Base-by-base conservation (phyloP, 2,888 invertebrate genomes). In the Lycocerus yunnanus region DNA sequence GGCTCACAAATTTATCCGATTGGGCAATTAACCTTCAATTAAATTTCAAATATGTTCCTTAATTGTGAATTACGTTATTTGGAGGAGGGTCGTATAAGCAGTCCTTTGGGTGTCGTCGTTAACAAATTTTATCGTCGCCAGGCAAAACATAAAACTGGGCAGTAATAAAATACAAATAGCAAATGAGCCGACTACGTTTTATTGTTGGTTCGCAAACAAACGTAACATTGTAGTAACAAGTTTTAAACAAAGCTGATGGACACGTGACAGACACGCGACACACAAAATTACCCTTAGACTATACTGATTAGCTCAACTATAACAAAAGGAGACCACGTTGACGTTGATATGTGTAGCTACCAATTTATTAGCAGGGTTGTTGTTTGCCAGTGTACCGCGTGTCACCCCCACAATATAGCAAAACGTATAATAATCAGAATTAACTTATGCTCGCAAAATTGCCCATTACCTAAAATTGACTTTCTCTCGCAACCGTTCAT, bases 311-410 rank as follows among this genome's bases (percentile, higher is more conserved):
- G 85, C 78, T 78, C 73, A 82, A 81, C 83, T 80, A 80, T 82
- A 86, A 85, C 75, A 75, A 86, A 86, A 86, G 84, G 83, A 83
- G 84, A 83, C 84, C 83, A 84, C 78, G 82, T 81, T 86, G 87
- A 87, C 87, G 83, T 86, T 86, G 87, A 87, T 86, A 85, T 86
- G 86, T 87, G 85, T 87, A 86, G 85, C 87, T 87, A 84, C 85
- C 87, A 87, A 87, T 87, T 87, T 87, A 85, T 85, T 85, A 85
- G 83, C 81, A 67, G 79, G 81, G 79, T 77, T 80, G 82, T 80
- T 80, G 80, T 81, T 82, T 82, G 81, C 80, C 58, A 81, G 83
- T 83, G 83, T 84, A 82, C 83, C 83, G 81, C 79, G 81, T 80
- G 81, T 78, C 80, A 79, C 79, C 79, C 79, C 80, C 80, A 78